A percentile compares a stretch with the other conserved stretches of the same genome.
Evolutionary conservation across 2,113 vertebrate species (phyloP).

Genomic region (Plectropomus leopardus): DNA sequence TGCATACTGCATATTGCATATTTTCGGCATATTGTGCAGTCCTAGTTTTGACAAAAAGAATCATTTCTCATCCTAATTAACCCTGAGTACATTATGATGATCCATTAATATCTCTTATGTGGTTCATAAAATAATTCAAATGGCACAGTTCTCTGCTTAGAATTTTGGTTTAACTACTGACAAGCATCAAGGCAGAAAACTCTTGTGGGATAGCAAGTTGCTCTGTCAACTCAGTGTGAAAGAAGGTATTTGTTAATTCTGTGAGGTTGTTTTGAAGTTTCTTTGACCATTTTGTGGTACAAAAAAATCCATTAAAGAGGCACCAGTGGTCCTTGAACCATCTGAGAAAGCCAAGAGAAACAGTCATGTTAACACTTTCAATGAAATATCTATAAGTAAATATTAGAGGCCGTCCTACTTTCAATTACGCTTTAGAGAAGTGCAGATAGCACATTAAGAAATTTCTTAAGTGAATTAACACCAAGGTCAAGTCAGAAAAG

Average conservation of each 20-base stretch:
- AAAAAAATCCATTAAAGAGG: neutral
- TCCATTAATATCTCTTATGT: neutral
- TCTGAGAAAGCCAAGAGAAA: neutral
- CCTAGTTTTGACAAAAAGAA: neutral
- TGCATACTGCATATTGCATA: too few species aligned
- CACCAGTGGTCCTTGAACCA: neutral
- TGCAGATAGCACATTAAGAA: neutral
- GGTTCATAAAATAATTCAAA: neutral
- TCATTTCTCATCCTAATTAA: slow-evolving; percentile 10
- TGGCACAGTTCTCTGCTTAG: neutral
- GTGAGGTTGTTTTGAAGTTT: neutral
- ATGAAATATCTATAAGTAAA: neutral
- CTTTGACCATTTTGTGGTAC: neutral
- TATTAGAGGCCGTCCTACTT: neutral
- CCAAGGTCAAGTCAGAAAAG: slow-evolving; percentile 4
- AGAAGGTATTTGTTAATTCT: neutral
- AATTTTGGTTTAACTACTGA: too few species aligned
- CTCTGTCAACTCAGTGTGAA: neutral
- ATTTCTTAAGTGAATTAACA: slow-evolving; percentile 1
- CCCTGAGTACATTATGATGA: neutral
- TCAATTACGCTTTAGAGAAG: slow-evolving; percentile 1
- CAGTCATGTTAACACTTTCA: slow-evolving; percentile 7
- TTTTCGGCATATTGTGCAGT: too few species aligned
- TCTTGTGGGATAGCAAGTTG: neutral
- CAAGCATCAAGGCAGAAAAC: neutral